A percentile compares a stretch with the other conserved stretches of the same genome.
These are phyloP conservation scores for Agrochola circellaris DNA, from an alignment of 2,888 invertebrate species.

Conservation along the genomic window DNA sequence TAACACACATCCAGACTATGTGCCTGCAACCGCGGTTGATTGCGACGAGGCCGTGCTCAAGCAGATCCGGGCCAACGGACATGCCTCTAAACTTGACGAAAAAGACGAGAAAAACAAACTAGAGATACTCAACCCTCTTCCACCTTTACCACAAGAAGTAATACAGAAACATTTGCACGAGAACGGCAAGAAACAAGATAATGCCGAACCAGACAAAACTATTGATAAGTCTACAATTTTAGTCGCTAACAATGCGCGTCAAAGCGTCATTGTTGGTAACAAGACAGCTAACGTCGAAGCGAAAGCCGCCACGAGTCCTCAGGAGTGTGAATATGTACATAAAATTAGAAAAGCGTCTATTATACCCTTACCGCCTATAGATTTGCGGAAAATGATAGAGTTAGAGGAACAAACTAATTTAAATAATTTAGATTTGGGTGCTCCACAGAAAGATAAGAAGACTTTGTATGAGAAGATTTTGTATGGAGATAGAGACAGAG, in stretches of 20 bases:
- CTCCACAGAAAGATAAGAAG: constrained; percentile 83
- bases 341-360: constrained; percentile 85
- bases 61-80: constrained; percentile 67
- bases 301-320: constrained; percentile 66
- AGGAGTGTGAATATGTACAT: constrained; percentile 84
- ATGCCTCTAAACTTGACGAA: constrained; percentile 43
- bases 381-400: constrained; percentile 82
- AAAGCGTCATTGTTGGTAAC: constrained; percentile 87
- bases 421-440: constrained; percentile 75
- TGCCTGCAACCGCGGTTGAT: constrained; percentile 79
- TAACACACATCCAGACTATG: constrained; percentile 92
- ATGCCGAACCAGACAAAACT: constrained; percentile 42
- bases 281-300: constrained; percentile 70
- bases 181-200: constrained; percentile 51
- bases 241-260: constrained; percentile 86
- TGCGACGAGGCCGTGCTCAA: constrained; percentile 80
- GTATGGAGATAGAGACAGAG: constrained; percentile 79
- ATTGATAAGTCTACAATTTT: constrained; percentile 83
- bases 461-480: constrained; percentile 87
- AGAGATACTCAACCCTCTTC: constrained; percentile 82
- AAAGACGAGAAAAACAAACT: constrained; percentile 78
- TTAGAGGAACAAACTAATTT: constrained; percentile 74
- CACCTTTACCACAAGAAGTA: constrained; percentile 81
- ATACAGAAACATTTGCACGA: constrained; percentile 80
- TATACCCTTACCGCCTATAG: constrained; percentile 83